Evolutionary conservation across 2,113 vertebrate species (phyloP).

Genomic region (Sturnus vulgaris): DNA sequence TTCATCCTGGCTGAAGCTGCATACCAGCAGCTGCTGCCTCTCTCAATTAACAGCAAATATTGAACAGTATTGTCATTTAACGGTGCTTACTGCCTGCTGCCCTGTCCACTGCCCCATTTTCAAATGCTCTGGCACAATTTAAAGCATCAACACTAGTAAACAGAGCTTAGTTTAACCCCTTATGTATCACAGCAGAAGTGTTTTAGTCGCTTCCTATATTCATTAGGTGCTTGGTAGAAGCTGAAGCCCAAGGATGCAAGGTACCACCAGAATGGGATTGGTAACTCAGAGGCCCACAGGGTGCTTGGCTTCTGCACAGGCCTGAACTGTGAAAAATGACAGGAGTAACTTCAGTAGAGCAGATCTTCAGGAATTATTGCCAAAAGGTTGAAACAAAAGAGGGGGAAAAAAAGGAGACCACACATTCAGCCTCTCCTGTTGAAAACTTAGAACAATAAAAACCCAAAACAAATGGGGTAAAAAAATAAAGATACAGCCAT

Average conservation of each 20-base stretch:
- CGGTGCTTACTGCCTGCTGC: constrained; percentile 17
- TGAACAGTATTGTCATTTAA: constrained; percentile 33
- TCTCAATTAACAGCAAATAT: constrained; percentile 51
- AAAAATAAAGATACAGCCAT: neutral
- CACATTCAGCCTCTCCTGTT: neutral
- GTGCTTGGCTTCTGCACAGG: neutral
- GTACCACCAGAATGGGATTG: neutral
- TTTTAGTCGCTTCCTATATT: neutral
- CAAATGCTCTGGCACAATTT: neutral
- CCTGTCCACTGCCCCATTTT: neutral
- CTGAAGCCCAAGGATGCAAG: neutral
- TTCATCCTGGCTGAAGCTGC: constrained; percentile 50
- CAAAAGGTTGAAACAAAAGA: neutral
- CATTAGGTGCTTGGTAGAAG: neutral
- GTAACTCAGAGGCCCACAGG: neutral
- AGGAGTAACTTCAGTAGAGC: neutral
- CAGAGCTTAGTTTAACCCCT: neutral
- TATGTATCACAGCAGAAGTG: neutral
- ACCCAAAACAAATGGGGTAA: neutral
- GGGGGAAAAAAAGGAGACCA: neutral
- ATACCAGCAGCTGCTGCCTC: constrained; percentile 51
- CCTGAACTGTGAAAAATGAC: neutral
- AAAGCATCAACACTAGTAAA: neutral
- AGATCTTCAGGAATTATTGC: neutral
- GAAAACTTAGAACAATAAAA: neutral